A percentile compares a stretch with the other conserved stretches of the same genome.
Conservation (phyloP, 2,113 vertebrate genomes). For the Vireo altiloquus region DNA sequence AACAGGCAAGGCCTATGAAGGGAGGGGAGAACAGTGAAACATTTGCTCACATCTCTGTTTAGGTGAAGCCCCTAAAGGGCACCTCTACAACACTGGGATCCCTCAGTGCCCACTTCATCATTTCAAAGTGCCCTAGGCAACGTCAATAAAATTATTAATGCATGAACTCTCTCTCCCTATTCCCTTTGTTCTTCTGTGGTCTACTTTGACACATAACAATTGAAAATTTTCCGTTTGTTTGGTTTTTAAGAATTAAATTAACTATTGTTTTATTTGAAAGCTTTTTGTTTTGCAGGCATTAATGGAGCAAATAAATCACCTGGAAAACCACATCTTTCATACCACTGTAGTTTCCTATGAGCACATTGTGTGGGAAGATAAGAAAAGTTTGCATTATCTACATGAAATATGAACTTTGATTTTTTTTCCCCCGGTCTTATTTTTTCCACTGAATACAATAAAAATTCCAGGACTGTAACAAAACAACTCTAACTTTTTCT, state of each 20-base stretch:
- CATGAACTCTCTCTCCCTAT: background rate
- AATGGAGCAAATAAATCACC: background rate
- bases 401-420: background rate
- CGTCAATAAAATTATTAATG: background rate
- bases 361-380: background rate
- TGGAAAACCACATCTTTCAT: background rate
- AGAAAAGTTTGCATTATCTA: background rate
- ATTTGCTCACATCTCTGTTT: accelerated
- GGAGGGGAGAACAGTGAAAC: background rate
- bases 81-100: accelerated
- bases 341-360: accelerated
- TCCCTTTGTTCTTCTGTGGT: background rate
- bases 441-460: background rate
- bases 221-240: background rate
- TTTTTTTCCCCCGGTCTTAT: background rate
- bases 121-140: background rate
- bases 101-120: accelerated
- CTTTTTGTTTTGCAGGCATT: background rate
- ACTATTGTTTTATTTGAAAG: background rate
- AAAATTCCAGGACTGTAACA: background rate
- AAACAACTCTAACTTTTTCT: background rate
- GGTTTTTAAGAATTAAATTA: background rate
- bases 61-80: background rate
- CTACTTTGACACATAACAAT: background rate
- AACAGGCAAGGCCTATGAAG: background rate